Evolutionary conservation across 1,140 invertebrate species (phyloP).

Genomic region (Drosophila equinoxialis): DNA sequence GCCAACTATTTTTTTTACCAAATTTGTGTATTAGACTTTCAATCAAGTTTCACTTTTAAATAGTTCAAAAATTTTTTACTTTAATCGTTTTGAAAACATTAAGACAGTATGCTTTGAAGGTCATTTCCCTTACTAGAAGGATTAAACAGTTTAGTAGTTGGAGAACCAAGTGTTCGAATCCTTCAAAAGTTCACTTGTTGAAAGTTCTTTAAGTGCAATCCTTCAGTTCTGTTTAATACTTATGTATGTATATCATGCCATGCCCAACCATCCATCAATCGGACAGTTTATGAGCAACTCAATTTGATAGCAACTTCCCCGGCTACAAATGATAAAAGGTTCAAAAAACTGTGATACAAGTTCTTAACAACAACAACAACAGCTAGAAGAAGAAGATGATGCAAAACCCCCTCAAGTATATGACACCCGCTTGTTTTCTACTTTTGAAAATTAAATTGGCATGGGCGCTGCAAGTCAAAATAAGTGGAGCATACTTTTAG

Average conservation of each 20-base stretch:
- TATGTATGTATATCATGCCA: background rate
- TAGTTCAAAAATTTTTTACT: no score
- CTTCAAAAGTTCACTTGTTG: background rate
- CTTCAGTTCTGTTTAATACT: background rate
- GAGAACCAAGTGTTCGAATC: no score
- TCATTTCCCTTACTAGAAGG: no score
- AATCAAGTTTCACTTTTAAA: no score
- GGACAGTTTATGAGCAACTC: conserved; percentile 79
- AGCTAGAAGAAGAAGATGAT: conserved; percentile 19
- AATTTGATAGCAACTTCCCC: conserved; percentile 82
- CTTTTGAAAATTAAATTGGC: conserved; percentile 66
- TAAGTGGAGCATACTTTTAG: background rate
- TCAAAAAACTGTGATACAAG: conserved; percentile 66
- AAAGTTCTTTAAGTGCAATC: background rate
- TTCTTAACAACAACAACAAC: conserved; percentile 14
- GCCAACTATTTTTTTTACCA: background rate
- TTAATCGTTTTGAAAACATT: background rate
- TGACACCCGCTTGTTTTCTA: conserved; percentile 79
- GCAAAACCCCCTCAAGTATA: conserved; percentile 53
- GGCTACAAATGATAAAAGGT: conserved; percentile 81
- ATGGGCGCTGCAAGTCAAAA: conserved; percentile 22
- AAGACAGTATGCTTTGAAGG: no score
- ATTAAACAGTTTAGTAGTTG: no score
- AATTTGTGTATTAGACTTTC: no score
- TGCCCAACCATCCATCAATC: background rate